phyloP scores from a whole-genome alignment of 2,113 vertebrate species.

The Callionymus lyra region DNA sequence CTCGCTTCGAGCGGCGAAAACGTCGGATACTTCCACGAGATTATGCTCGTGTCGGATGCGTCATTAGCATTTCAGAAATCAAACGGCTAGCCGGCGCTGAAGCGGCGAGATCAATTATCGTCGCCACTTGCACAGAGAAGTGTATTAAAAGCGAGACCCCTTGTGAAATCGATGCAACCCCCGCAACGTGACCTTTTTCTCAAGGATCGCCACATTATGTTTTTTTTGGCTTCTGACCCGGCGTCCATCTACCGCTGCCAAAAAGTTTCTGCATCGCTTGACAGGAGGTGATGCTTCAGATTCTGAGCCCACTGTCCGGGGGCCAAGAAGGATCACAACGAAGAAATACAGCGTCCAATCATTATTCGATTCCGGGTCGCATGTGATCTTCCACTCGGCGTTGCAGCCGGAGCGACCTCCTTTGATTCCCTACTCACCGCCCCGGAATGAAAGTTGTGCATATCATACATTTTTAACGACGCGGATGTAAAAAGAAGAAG shows the following conservation, averaged over 20 bases:
- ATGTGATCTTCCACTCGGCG: conserved; percentile 23
- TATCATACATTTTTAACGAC: conserved; percentile 52
- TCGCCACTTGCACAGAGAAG: neutral
- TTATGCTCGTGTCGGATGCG: conserved; percentile 30
- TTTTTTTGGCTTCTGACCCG: conserved; percentile 38
- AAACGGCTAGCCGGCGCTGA: conserved; percentile 10
- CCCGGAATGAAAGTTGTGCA: conserved; percentile 31
- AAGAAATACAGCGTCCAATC: conserved; percentile 35
- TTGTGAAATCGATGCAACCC: conserved; percentile 17
- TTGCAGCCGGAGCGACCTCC: conserved; percentile 13
- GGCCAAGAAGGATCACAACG: neutral
- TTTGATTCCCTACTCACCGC: conserved; percentile 30
- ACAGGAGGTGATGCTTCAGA: neutral
- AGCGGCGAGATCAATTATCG: conserved; percentile 23
- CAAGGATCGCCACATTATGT: conserved; percentile 7
- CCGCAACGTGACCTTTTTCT: conserved; percentile 46
- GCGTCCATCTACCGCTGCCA: neutral
- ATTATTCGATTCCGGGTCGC: conserved; percentile 55
- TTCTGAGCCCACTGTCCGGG: too few relatives aligned
- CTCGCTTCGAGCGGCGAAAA: conserved; percentile 29
- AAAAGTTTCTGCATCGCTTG: neutral
- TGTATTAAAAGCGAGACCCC: conserved; percentile 3
- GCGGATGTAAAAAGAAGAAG: conserved; percentile 12
- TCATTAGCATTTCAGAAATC: conserved; percentile 29
- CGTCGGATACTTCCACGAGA: conserved; percentile 27